These are phyloP conservation scores for Oryzias melastigma DNA, from an alignment of 2,113 vertebrate genomes.

Conservation along the genomic window DNA sequence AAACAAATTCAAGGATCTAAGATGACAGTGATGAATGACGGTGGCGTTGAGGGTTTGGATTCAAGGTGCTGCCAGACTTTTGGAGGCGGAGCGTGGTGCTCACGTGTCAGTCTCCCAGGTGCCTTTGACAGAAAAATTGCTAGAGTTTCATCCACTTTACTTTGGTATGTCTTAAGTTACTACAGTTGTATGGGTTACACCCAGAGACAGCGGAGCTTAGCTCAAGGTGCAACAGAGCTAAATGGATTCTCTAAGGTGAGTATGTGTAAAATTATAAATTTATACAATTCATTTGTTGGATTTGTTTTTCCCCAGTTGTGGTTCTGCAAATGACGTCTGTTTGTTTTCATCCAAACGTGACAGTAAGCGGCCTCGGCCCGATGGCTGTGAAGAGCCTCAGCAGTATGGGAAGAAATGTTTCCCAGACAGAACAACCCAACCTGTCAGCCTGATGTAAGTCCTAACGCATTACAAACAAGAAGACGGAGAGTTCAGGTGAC, in stretches of 20 bases:
- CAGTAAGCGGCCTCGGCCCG: conserved; percentile 4
- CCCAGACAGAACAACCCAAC: neutral
- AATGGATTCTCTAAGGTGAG: conserved; percentile 49
- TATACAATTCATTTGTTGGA: too few species aligned
- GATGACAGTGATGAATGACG: neutral
- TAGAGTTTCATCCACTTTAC: too few species aligned
- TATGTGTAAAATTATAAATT: conserved; percentile 1
- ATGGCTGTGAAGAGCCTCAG: neutral
- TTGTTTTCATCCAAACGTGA: conserved; percentile 31
- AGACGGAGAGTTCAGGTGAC: too few species aligned
- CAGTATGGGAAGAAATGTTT: conserved; percentile 25
- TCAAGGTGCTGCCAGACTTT: neutral
- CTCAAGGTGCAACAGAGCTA: conserved; percentile 1
- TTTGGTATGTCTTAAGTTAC: too few species aligned
- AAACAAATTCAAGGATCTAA: too few species aligned
- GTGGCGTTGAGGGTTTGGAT: neutral
- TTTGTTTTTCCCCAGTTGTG: too few species aligned
- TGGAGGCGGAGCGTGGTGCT: conserved; percentile 26
- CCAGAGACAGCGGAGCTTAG: neutral
- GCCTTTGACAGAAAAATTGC: neutral
- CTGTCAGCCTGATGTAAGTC: conserved; percentile 11
- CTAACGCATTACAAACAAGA: too few species aligned
- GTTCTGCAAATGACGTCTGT: neutral
- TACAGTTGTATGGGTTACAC: neutral
- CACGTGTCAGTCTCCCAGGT: neutral